phyloP scores from a whole-genome alignment of 2,113 vertebrate genomes.

The Brienomyrus brachyistius region DNA sequence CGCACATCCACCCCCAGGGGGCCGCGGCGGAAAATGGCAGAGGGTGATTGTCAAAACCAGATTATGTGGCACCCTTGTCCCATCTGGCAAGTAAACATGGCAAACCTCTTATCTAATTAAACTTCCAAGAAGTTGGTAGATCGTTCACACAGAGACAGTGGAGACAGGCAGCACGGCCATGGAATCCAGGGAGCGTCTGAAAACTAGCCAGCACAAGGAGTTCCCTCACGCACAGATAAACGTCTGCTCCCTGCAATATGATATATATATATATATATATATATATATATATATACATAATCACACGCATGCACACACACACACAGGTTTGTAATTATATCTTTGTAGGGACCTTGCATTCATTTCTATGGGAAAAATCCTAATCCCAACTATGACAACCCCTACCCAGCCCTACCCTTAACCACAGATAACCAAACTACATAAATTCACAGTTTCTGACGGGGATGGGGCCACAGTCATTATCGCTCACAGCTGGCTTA shows the following conservation, averaged over 20 bases:
- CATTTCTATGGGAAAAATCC: too few relatives aligned
- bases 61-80: constrained; percentile 18
- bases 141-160: constrained; percentile 50
- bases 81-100: constrained; percentile 31
- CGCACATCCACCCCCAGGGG: neutral
- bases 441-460: too few relatives aligned
- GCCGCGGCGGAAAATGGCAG: neutral
- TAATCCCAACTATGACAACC: too few relatives aligned
- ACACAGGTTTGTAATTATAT: too few relatives aligned
- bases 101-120: constrained; percentile 47
- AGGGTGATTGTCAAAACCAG: constrained; percentile 20
- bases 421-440: too few relatives aligned
- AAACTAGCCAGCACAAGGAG: neutral
- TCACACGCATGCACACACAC: neutral
- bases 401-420: too few relatives aligned
- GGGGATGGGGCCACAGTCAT: too few relatives aligned
- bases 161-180: constrained; percentile 50
- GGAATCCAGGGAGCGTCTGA: constrained; percentile 39
- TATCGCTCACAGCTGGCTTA: neutral
- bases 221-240: neutral
- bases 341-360: too few relatives aligned
- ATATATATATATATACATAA: neutral
- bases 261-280: neutral
- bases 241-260: neutral
- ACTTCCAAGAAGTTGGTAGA: constrained; percentile 47